These are phyloP conservation scores for Oryzias sinensis DNA, from an alignment of 2,797 vertebrate species.

Conservation along the genomic window DNA sequence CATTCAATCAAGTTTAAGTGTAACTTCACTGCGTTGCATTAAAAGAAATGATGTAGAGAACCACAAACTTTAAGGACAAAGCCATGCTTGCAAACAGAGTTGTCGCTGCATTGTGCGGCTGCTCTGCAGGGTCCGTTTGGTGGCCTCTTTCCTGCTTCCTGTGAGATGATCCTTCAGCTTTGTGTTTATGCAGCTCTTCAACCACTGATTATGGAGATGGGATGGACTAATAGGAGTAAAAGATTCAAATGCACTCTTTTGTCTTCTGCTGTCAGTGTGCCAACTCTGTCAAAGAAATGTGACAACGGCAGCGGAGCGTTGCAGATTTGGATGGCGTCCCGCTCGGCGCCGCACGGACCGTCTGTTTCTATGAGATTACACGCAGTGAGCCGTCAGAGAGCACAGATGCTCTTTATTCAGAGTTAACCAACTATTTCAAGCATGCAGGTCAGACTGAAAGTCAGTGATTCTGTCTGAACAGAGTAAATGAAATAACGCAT, in stretches of 20 bases:
- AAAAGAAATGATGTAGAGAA: conserved; percentile 7
- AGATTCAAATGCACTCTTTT: conserved; percentile 19
- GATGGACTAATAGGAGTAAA: conserved; percentile 21
- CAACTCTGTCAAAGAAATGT: conserved; percentile 48
- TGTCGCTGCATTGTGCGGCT: too few species aligned
- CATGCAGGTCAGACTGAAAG: conserved; percentile 19
- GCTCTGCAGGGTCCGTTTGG: too few species aligned
- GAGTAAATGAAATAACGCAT: too few species aligned
- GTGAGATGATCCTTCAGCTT: conserved; percentile 44
- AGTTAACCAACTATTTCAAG: conserved; percentile 20
- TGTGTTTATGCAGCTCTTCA: conserved; percentile 50
- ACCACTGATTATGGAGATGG: conserved; percentile 57
- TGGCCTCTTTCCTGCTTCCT: conserved; percentile 27
- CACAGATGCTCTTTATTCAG: conserved; percentile 17
- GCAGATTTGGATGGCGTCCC: conserved; percentile 31
- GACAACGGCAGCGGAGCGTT: conserved; percentile 28
- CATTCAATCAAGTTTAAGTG: too few species aligned
- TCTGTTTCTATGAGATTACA: conserved; percentile 38
- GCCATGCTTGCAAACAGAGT: too few species aligned
- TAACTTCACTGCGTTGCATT: too few species aligned
- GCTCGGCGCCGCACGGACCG: conserved; percentile 29
- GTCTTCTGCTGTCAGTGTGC: conserved; percentile 29
- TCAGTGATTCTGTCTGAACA: conserved; percentile 2
- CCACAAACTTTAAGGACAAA: background rate
- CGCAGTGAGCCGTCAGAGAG: conserved; percentile 3